Evolutionary conservation across 2,888 invertebrate species (phyloP).

Genomic region (Drosophila kanekoi): DNA sequence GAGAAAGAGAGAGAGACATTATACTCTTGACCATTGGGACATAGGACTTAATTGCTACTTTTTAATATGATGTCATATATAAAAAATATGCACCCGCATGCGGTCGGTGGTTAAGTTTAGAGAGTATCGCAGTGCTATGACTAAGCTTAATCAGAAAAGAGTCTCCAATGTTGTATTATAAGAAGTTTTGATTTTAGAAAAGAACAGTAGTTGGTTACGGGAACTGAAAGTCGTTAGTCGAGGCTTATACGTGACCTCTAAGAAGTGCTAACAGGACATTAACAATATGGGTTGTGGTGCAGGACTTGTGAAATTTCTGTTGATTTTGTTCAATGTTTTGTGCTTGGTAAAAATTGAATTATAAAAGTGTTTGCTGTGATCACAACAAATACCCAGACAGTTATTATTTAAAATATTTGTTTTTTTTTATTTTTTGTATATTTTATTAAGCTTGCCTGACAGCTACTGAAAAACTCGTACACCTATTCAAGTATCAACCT

Average conservation of each 20-base stretch:
- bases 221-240: background rate
- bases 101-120: background rate
- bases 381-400: background rate
- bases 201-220: slow-evolving; percentile 4
- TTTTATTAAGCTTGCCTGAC: too few relatives aligned
- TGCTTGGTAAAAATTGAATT: slow-evolving; percentile 31
- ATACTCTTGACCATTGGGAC: too few relatives aligned
- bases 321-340: slow-evolving; percentile 21
- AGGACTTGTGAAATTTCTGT: slow-evolving; percentile 25
- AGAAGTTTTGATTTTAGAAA: background rate
- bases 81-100: background rate
- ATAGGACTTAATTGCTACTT: background rate
- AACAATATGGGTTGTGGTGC: slow-evolving; percentile 22
- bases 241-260: background rate
- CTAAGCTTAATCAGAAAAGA: background rate
- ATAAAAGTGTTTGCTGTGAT: background rate
- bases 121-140: background rate
- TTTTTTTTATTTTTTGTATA: too few relatives aligned
- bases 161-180: background rate
- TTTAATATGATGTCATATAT: background rate
- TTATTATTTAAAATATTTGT: background rate
- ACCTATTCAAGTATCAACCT: too few relatives aligned
- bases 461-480: too few relatives aligned
- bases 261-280: background rate
- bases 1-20: too few relatives aligned